Evolutionary conservation across 64 coral and sea anemone genomes (phyloP), one percentile per base, ranked within the genome.

Genomic region (Actinia equina): DNA sequence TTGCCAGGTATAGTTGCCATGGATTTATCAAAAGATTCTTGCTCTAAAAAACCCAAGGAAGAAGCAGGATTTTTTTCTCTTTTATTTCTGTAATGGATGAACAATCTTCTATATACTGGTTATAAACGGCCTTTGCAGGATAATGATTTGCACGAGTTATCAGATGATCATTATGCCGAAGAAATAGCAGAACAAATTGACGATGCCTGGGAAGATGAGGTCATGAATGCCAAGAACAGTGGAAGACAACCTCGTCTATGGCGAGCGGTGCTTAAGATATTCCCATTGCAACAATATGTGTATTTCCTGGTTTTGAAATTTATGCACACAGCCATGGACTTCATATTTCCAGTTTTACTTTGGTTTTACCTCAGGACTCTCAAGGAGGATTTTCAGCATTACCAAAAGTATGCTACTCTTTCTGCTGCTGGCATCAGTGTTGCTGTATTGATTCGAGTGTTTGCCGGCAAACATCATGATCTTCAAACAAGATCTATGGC

Each of bases 51-150:
- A 9, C 80, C 88, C 8, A 89, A 64, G 64, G 80, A 67, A 20
- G 44, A 45, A 42, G 79, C 88, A 18, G 52, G 80, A 23, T 57
- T 91, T 19, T 16, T 88, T 0, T 91, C 89, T 23, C 43, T 85
- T 0, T 58, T 94, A 22, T 91, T 84, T 52, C 7, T 65, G 1
- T n/a, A 22, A n/a, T 95, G 94, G 94, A 79, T 95, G 77, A 71
- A 58, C 42, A 60, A 59, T 52, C 10, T 86, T 16, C 80, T 92
- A 1, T 83, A 46, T n/a, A 57, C 52, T 16, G 94, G 94, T 2
- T 84, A 27, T 56, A 82, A 92, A 23, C 82, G 83, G 13, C 89
- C 87, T 19, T 57, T 95, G 77, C 83, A 85, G 13, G 88, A 91
- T n/a, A 43, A 84, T n/a, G 90, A 95, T 58, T 18, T 92, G 2